Base-by-base conservation (phyloP, 2,888 invertebrate species). In the Troides aeacus region DNA sequence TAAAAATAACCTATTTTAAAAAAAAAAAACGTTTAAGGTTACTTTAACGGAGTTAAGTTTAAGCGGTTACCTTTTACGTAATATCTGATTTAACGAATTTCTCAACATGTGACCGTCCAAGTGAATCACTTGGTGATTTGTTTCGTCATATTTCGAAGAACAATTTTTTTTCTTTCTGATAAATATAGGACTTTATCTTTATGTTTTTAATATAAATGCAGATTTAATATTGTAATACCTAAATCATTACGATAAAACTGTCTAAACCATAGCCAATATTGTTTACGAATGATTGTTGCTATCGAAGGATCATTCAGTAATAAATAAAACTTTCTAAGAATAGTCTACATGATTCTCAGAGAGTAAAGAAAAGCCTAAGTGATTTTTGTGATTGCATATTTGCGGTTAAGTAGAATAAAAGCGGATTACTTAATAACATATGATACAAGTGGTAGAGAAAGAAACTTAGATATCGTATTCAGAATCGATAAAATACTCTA, bases 111-210 rank as follows among this genome's bases (percentile, higher is more conserved):
- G 80, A 81, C 82, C 78, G 80, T 82, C 83, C 75, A 80, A 80
- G 75, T 87, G 86, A 89, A 75, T 87, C 86, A 87, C 72, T 71
- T 64, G 78, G 72, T 68, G 71, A 78, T 77, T 78, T 70, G 78
- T 86, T 83, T 85, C 82, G 81, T 86, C 84, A 85, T 78, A 79
- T 76, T 86, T 84, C 82, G 83, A 70, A 78, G 79, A 79, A 82
- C 81, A 83, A 86, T 79, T 80, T 56, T 50, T 63, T 63, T 69
- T 64, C 66, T 39, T 58, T 39, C 46, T 56, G 50, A 46, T 30
- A 59, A 24, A 36, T 15, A 36, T 23, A 3, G 18, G 4, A 10
- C 10, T 10, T 46, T n/a, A 21, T 56, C 18, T 56, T 8, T 6
- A 21, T 21, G 5, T n/a, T 21, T 57, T n/a, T 56, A 56, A 56